Evolutionary conservation across 2,888 invertebrate genomes (phyloP), one percentile per base, ranked within the genome.

Genomic region (Drosophila kuntzei): DNA sequence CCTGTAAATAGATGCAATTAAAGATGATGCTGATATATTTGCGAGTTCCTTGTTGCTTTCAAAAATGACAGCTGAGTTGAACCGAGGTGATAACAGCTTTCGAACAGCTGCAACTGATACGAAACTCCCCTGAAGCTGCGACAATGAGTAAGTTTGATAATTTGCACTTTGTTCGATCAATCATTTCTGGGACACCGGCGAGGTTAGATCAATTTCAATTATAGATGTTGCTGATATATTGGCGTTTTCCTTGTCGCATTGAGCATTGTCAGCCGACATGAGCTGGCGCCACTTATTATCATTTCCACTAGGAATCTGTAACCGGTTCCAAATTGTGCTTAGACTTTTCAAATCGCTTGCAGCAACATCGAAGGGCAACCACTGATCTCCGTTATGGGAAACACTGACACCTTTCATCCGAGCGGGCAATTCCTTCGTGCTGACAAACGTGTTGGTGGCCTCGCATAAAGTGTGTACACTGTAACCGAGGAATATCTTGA

Each of bases 201-300:
- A 71, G 20, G 76, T 68, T 11, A 76, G 39, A 67, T 82, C 86
- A 34, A 85, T 82, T 55, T 82, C 75, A 53, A 80, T 80, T 55
- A 79, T 70, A 25, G 85, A 66, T 27, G 55, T 8, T 12, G 55
- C 29, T 27, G 62, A 39, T 5, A 27, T 20, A 43, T 61, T 55
- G 22, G 2, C 16, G 16, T 49, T 58, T 29, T 67, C 62, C 36
- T 58, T 71, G 16, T 14, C 54, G n/a, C 3, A 39, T 20, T 18
- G 8, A 7, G 27, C 12, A 14, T 43, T 43, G 2, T 2, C 44
- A 9, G 25, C 41, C 37, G 65, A 41, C n/a, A 80, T 4, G 0
- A 86, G 71, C 14, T 71, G 37, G 0, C 22, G 58, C 86, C 81
- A 86, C 44, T 68, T 59, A 1, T 12, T 25, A 2, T 9, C n/a